phyloP scores from a whole-genome alignment of 92 coral and sea anemone species.

The Heliopora coerulea region DNA sequence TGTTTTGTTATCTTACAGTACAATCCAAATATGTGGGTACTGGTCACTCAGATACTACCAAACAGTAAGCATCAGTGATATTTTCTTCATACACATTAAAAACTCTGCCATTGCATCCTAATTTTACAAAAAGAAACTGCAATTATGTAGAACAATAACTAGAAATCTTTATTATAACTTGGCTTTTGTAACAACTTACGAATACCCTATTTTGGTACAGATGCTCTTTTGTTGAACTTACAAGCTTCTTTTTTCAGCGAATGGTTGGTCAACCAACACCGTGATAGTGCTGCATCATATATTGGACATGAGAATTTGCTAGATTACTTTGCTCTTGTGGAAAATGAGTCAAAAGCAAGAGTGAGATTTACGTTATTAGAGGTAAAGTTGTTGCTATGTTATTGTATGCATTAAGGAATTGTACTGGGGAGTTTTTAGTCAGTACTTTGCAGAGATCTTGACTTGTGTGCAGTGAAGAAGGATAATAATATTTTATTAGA shows the following conservation, averaged over 20 bases:
- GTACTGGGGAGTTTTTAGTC: too few species aligned
- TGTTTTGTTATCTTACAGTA: conserved; percentile 55
- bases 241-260: conserved; percentile 65
- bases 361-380: conserved; percentile 82
- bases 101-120: neutral
- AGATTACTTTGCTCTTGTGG: conserved; percentile 89
- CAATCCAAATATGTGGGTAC: conserved; percentile 99
- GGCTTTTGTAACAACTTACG: too few species aligned
- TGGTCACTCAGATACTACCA: conserved; percentile 97
- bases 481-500: too few species aligned
- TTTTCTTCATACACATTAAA: neutral
- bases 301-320: conserved; percentile 91
- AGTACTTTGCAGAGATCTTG: too few species aligned
- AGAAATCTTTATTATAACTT: too few species aligned
- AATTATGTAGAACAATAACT: too few species aligned
- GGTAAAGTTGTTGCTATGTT: too few species aligned
- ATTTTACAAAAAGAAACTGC: too few species aligned
- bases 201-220: too few species aligned
- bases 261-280: conserved; percentile 95
- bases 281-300: conserved; percentile 93
- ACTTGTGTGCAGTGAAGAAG: too few species aligned
- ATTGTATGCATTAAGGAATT: too few species aligned
- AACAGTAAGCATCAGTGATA: conserved; percentile 62
- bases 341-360: conserved; percentile 97
- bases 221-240: too few species aligned